Evolutionary conservation across 2,888 invertebrate genomes (phyloP).

Genomic region (Philaethria dido): DNA sequence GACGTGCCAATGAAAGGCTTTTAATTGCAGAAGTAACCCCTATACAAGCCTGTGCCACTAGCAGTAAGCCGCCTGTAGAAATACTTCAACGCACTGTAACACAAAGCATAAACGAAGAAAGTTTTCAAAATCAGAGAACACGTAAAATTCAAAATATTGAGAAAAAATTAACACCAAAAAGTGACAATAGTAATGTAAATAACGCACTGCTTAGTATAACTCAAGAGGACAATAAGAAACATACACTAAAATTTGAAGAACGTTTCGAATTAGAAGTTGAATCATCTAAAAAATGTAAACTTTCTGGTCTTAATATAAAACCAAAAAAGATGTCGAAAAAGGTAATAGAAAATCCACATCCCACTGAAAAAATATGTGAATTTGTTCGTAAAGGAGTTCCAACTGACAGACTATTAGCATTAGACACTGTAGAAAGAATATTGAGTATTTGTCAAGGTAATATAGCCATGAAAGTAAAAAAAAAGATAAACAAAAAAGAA

Average conservation of each 20-base stretch:
- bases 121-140: not conserved
- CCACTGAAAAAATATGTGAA: not conserved
- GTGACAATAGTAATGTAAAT: not conserved
- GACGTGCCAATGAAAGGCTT: constrained; percentile 65
- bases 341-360: not conserved
- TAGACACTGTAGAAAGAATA: constrained; percentile 70
- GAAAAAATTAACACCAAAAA: not conserved
- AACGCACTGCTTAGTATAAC: not conserved
- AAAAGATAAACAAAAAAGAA: constrained; percentile 22
- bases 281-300: not conserved
- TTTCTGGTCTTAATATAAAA: not conserved
- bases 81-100: constrained; percentile 27
- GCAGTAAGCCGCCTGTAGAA: constrained; percentile 40
- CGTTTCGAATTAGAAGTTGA: not conserved
- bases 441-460: constrained; percentile 52
- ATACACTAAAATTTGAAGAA: not conserved
- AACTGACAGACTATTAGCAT: constrained; percentile 49
- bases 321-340: not conserved
- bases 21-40: constrained; percentile 69
- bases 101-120: not conserved
- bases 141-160: not conserved
- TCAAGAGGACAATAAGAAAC: not conserved
- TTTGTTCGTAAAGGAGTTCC: constrained; percentile 9
- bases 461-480: constrained; percentile 1
- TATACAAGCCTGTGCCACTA: constrained; percentile 49